These are phyloP conservation scores for Mormyrus iriodes DNA, from an alignment of 2,113 vertebrate species.

Conservation along the genomic window DNA sequence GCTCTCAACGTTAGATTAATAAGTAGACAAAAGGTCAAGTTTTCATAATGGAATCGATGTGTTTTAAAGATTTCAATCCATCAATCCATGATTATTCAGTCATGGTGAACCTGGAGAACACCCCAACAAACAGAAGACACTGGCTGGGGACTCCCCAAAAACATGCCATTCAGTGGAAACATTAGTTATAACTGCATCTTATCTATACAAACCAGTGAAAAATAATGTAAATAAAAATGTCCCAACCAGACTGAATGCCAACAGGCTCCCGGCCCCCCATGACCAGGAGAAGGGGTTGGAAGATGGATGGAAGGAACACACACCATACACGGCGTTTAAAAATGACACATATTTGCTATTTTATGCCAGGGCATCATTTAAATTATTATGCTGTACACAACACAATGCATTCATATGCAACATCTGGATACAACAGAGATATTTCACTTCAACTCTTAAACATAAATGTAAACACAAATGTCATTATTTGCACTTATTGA, in stretches of 20 bases:
- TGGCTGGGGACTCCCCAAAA: neutral
- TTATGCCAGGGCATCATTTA: neutral
- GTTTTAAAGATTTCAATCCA: neutral
- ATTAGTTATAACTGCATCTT: neutral
- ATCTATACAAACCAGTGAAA: neutral
- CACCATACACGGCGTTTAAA: neutral
- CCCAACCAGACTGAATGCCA: neutral
- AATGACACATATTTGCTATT: neutral
- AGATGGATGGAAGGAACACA: neutral
- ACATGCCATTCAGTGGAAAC: neutral
- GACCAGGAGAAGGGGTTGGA: neutral
- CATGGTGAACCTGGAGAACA: too few species aligned
- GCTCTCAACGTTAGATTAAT: neutral
- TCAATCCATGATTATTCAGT: neutral
- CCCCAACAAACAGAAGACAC: too few species aligned
- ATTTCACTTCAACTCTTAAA: neutral
- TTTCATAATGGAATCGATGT: neutral
- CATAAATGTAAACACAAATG: neutral
- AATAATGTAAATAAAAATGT: neutral
- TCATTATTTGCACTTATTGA: neutral
- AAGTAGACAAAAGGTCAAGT: neutral
- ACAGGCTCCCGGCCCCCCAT: neutral
- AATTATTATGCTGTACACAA: neutral
- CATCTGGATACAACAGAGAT: neutral
- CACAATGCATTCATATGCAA: neutral